Evolutionary conservation across 2,113 vertebrate genomes (phyloP).

Genomic region (Micronisus gabar): DNA sequence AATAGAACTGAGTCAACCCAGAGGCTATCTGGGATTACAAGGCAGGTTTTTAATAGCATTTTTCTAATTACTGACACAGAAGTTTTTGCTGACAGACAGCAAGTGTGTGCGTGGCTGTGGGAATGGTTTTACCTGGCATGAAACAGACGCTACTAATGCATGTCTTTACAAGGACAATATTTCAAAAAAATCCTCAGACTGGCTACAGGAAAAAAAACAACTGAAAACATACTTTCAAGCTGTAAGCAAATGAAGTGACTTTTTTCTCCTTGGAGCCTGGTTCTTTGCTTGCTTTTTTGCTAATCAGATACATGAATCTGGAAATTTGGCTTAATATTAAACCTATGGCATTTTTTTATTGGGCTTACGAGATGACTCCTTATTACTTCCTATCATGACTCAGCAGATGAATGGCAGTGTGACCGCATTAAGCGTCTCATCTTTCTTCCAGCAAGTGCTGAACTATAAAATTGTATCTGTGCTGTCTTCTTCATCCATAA

Average conservation of each 20-base stretch:
- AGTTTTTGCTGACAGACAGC: slow-evolving; percentile 60
- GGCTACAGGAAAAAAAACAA: background rate
- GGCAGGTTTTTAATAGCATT: slow-evolving; percentile 54
- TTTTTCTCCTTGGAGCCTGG: background rate
- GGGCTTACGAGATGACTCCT: background rate
- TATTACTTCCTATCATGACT: background rate
- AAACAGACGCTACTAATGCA: slow-evolving; percentile 14
- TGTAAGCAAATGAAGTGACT: background rate
- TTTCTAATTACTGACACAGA: slow-evolving; percentile 57
- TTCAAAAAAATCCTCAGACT: background rate
- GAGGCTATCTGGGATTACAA: slow-evolving; percentile 40
- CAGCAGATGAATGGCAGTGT: background rate
- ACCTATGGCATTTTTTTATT: background rate
- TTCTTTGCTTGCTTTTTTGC: background rate
- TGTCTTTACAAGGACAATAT: slow-evolving; percentile 44
- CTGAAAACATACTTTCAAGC: background rate
- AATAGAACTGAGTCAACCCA: slow-evolving; percentile 2
- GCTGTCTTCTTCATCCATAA: background rate
- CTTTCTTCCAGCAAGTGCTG: background rate
- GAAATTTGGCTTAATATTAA: background rate
- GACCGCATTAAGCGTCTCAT: background rate
- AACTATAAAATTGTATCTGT: background rate
- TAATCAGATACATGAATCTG: background rate
- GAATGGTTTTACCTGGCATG: slow-evolving; percentile 46
- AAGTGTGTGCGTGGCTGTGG: slow-evolving; percentile 38